phyloP scores from a whole-genome alignment of 1,140 invertebrate species.

The Brachionus sp. region DNA sequence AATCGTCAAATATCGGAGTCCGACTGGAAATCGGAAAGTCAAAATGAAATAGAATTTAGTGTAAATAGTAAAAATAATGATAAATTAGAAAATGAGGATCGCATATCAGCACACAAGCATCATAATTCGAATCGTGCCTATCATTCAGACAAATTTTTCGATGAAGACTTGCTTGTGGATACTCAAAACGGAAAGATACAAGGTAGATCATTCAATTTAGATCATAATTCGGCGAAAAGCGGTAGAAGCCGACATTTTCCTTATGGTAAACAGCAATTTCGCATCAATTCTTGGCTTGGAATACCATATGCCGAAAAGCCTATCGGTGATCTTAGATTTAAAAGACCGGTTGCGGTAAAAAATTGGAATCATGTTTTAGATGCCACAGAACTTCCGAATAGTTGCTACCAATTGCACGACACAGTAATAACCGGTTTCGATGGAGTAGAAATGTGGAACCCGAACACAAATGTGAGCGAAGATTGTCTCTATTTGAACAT shows the following conservation, averaged over 20 bases:
- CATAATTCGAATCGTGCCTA: not conserved
- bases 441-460: slow-evolving; percentile 91
- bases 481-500: slow-evolving; percentile 94
- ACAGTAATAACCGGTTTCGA: slow-evolving; percentile 83
- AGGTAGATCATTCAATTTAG: slow-evolving; percentile 26
- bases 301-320: slow-evolving; percentile 50
- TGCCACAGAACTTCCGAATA: slow-evolving; percentile 76
- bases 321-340: slow-evolving; percentile 48
- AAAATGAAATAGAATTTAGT: not conserved
- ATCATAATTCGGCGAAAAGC: slow-evolving; percentile 10
- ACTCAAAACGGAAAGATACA: slow-evolving; percentile 28
- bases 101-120: not conserved
- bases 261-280: slow-evolving; percentile 1
- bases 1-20: not conserved
- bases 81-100: not conserved
- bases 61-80: slow-evolving; percentile 2
- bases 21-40: not conserved
- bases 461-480: slow-evolving; percentile 82
- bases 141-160: not conserved
- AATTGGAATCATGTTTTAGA: slow-evolving; percentile 72
- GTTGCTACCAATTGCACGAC: slow-evolving; percentile 85
- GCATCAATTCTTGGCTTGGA: slow-evolving; percentile 46
- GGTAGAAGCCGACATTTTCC: not conserved
- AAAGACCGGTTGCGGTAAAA: slow-evolving; percentile 61
- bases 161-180: slow-evolving; percentile 2